Base-by-base conservation (phyloP, 2,797 vertebrate species). In the Peromyscus aztecus region DNA sequence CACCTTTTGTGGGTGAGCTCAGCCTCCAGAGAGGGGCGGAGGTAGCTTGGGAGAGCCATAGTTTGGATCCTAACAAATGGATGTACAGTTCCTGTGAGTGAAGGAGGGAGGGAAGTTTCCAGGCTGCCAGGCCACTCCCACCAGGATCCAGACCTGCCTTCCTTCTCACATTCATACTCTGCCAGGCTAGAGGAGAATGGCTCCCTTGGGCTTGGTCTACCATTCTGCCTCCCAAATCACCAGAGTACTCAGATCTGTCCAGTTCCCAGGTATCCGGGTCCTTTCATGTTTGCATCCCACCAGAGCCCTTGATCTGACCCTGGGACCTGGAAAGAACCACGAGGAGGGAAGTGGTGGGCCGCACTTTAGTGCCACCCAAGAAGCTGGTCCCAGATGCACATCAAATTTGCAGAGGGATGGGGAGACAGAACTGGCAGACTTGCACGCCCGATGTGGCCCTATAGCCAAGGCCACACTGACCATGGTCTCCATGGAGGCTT, bases 271-370 rank as follows among this genome's bases (percentile, higher is more conserved):
- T 63, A 13, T n/a, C 2, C 3, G 3, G 34, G 1, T 10, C 9
- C 29, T 43, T 49, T 17, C 4, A 0, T 1, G 1, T 2, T 4
- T 2, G 0, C 0, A 1, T 69, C 24, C 13, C 77, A 52, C 13
- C 6, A 13, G 21, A 92, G 13, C 21, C 65, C 46, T 24, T 23
- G 34, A 29, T 43, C 40, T 16, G 14, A 73, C 46, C 77, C 82
- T 46, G 4, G 21, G 17, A 37, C 37, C 85, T 24, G 34, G 76
- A 0, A 40, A n/a, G 43, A 43, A 75, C 23, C 2, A 46, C 13
- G 6, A 13, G 43, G 5, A n/a, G 43, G 31, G 21, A 6, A 29
- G 14, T 0, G 3, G 31, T 9, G 10, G 31, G 10, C 46, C 52
- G 10, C 2, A 23, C 19, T 1, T 2, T 8, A 37, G 71, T 27